Percentiles rank a stretch among this genome's conserved stretches.
Conservation (phyloP, 2,797 vertebrate species). For the Sparidentex hasta region DNA sequence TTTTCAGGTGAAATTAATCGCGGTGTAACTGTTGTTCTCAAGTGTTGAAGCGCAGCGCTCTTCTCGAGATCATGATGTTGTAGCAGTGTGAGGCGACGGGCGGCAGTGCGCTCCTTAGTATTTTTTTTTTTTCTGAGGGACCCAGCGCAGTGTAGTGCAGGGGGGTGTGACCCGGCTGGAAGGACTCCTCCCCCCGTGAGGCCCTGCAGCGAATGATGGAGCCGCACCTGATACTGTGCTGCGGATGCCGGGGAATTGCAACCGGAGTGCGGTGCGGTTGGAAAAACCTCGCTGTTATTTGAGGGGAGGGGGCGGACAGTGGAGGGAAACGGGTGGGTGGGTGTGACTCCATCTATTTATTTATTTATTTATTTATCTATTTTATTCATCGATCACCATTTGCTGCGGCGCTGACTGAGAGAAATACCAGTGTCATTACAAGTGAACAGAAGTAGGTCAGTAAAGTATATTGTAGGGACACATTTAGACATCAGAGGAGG, state of each 20-base stretch:
- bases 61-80: slow-evolving; percentile 76
- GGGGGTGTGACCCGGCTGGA: slow-evolving; percentile 69
- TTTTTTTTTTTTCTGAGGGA: slow-evolving; percentile 58
- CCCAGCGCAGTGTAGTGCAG: slow-evolving; percentile 44
- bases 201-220: slow-evolving; percentile 62
- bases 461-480: slow-evolving; percentile 12
- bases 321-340: slow-evolving; percentile 7
- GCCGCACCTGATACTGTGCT: slow-evolving; percentile 70
- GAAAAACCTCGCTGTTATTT: slow-evolving; percentile 23
- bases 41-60: slow-evolving; percentile 63
- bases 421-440: neutral
- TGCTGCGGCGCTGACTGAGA: neutral
- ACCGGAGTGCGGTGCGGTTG: slow-evolving; percentile 24
- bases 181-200: slow-evolving; percentile 65
- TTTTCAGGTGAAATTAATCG: slow-evolving; percentile 42
- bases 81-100: slow-evolving; percentile 70
- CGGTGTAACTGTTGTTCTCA: slow-evolving; percentile 46
- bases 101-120: slow-evolving; percentile 72
- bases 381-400: neutral
- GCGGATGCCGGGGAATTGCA: slow-evolving; percentile 63
- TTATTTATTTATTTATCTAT: neutral
- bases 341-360: slow-evolving; percentile 19
- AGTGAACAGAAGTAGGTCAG: slow-evolving; percentile 23
- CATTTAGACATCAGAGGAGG: slow-evolving; percentile 19
- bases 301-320: neutral